phyloP scores from a whole-genome alignment of 2,797 vertebrate genomes.

The Hirundo rustica region DNA sequence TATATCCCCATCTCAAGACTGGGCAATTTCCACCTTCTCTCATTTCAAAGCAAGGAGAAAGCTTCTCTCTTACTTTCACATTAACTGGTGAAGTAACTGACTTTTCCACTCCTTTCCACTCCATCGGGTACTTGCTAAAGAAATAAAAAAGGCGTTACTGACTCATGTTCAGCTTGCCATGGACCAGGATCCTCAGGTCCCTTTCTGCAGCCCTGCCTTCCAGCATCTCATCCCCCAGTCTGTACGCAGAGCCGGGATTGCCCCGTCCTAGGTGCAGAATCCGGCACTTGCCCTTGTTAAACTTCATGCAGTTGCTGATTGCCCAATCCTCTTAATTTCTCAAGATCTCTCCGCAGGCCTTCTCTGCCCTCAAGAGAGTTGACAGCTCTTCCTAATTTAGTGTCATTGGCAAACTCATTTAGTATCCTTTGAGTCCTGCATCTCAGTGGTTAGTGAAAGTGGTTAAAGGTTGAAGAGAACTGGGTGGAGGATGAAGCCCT shows the following conservation, averaged over 20 bases:
- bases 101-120: not conserved
- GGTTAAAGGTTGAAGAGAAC: not conserved
- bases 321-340: not conserved
- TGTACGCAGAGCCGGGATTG: not conserved
- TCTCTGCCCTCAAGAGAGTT: fast-evolving
- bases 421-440: not conserved
- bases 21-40: not conserved
- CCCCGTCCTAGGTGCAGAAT: not conserved
- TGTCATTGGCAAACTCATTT: not conserved
- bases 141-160: not conserved
- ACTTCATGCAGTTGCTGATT: fast-evolving
- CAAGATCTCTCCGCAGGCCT: not conserved
- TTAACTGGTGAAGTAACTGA: not conserved
- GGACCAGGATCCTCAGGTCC: not conserved
- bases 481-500: not conserved
- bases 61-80: not conserved
- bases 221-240: not conserved
- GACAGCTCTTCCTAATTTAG: not conserved
- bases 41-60: not conserved
- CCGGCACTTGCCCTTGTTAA: fast-evolving
- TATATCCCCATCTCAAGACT: not conserved
- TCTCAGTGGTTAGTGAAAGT: not conserved
- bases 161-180: not conserved
- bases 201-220: not conserved
- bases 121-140: not conserved